These are phyloP conservation scores for Aquatica leii DNA, from an alignment of 2,888 invertebrate species.

Conservation along the genomic window DNA sequence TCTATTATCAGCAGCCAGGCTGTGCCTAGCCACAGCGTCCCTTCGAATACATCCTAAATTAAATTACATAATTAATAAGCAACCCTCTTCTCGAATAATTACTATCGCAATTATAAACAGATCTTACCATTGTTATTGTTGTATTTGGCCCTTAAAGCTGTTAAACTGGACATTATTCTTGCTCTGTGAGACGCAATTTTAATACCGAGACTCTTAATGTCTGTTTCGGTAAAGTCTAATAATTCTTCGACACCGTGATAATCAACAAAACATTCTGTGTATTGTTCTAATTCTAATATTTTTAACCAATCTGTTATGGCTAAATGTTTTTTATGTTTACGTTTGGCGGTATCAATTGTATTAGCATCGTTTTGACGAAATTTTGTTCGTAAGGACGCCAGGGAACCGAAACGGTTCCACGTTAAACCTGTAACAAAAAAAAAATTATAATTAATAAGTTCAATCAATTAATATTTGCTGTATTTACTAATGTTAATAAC, in stretches of 20 bases:
- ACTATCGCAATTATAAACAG: background rate
- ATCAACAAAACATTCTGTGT: slow-evolving; percentile 62
- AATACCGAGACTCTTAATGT: slow-evolving; percentile 69
- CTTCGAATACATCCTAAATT: slow-evolving; percentile 26
- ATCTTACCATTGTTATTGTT: slow-evolving; percentile 58
- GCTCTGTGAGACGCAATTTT: slow-evolving; percentile 71
- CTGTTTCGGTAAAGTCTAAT: slow-evolving; percentile 65
- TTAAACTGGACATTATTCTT: slow-evolving; percentile 69
- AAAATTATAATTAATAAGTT: too few relatives aligned
- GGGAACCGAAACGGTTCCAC: slow-evolving; percentile 55
- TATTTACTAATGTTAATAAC: too few relatives aligned
- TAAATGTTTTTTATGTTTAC: slow-evolving; percentile 60
- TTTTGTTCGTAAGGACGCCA: slow-evolving; percentile 53
- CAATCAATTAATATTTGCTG: too few relatives aligned
- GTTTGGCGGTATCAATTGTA: slow-evolving; percentile 19
- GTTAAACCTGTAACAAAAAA: slow-evolving; percentile 49
- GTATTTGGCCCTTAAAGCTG: slow-evolving; percentile 69
- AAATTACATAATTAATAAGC: slow-evolving; percentile 17
- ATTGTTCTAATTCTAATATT: slow-evolving; percentile 67
- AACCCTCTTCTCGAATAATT: background rate
- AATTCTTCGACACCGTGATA: slow-evolving; percentile 69
- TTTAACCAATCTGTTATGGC: slow-evolving; percentile 68
- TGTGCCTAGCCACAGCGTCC: slow-evolving; percentile 54
- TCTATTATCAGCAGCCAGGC: slow-evolving; percentile 60
- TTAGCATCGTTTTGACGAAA: slow-evolving; percentile 34